Conservation (phyloP, 2,113 vertebrate species). For the Spermophilus dauricus region DNA sequence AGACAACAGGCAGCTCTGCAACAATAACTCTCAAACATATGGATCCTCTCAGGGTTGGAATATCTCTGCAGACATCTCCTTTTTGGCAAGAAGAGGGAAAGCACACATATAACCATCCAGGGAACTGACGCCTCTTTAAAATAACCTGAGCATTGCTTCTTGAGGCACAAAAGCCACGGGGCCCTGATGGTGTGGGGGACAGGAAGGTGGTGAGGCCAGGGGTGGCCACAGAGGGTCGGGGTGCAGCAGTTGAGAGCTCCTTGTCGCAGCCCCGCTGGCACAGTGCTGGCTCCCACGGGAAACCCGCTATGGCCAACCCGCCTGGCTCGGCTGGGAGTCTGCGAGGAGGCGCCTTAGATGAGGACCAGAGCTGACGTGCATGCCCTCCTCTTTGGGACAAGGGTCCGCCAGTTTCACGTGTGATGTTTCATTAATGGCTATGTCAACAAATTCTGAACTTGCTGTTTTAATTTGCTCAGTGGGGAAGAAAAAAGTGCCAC, state of each 20-base stretch:
- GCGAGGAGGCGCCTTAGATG: rapidly evolving
- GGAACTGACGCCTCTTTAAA: constrained; percentile 52
- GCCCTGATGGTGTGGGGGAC: rapidly evolving
- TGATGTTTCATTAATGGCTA: not conserved
- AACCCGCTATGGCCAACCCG: not conserved
- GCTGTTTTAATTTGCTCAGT: constrained; percentile 71
- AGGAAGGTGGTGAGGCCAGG: not conserved
- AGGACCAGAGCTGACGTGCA: not conserved
- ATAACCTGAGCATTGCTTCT: not conserved
- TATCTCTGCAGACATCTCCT: not conserved
- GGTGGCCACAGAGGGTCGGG: not conserved
- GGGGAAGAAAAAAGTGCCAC: constrained; percentile 78
- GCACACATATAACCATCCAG: not conserved
- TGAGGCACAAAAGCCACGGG: not conserved
- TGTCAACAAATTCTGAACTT: constrained; percentile 70
- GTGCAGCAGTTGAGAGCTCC: not conserved
- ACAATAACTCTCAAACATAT: constrained; percentile 62
- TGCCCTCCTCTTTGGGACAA: not conserved
- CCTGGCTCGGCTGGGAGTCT: rapidly evolving
- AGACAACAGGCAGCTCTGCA: constrained; percentile 51
- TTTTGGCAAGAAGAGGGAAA: not conserved
- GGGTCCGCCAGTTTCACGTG: not conserved
- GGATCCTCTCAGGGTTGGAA: constrained; percentile 58
- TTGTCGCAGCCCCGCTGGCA: not conserved
- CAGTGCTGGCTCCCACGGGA: not conserved